Conservation (phyloP, 1,140 invertebrate genomes). For the Bathynomus jamesi region DNA sequence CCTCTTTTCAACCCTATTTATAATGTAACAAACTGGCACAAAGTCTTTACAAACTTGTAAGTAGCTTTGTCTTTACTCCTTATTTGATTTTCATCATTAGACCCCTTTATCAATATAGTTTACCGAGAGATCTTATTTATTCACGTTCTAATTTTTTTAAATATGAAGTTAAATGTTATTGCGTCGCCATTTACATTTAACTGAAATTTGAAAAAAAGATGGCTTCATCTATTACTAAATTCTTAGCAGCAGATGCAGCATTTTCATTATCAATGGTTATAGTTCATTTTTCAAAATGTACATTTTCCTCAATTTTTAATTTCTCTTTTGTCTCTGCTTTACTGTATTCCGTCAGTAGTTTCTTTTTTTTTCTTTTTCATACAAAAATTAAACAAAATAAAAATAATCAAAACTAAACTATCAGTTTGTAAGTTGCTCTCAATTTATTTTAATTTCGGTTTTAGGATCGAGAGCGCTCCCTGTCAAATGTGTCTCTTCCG, state of each 20-base stretch:
- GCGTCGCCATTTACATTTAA: constrained; percentile 13
- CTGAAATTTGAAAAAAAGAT: constrained; percentile 5
- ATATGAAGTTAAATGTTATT: constrained; percentile 42
- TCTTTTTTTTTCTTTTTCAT: too few species aligned
- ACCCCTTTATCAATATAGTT: too few species aligned
- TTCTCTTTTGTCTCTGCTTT: background rate
- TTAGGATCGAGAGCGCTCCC: constrained; percentile 62
- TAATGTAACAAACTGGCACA: constrained; percentile 65
- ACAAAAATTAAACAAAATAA: too few species aligned
- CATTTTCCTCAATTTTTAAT: too few species aligned
- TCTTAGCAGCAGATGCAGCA: too few species aligned
- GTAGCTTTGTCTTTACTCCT: constrained; percentile 7
- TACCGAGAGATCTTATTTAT: background rate
- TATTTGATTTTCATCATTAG: too few species aligned
- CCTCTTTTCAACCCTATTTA: constrained; percentile 70
- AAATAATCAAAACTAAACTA: background rate
- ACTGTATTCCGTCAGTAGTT: background rate
- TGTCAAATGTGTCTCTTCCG: constrained; percentile 77
- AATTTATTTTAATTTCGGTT: constrained; percentile 29
- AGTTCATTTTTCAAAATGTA: too few species aligned
- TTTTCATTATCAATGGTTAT: too few species aligned
- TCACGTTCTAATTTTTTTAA: constrained; percentile 12
- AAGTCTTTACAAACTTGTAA: constrained; percentile 52
- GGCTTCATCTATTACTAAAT: background rate
- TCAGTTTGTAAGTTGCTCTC: background rate